Conservation (phyloP, 2,888 invertebrate genomes). For the Pseudococcus longispinus region DNA sequence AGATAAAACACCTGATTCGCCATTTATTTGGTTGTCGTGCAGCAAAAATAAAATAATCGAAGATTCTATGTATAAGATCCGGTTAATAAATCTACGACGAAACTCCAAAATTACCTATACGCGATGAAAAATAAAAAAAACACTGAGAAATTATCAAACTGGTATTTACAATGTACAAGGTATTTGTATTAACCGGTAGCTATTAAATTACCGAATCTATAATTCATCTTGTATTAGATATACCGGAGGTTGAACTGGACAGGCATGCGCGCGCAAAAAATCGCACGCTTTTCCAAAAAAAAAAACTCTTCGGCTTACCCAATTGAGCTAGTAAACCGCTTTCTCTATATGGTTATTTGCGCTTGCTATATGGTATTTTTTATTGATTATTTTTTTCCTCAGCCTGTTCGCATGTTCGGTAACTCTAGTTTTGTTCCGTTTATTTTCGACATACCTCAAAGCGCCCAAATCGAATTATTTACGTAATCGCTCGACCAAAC, state of each 20-base stretch:
- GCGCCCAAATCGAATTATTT: not conserved
- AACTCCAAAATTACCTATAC: not conserved
- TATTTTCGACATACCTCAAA: slow-evolving; percentile 44
- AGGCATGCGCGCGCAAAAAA: not conserved
- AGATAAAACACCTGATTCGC: not conserved
- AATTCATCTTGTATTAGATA: slow-evolving; percentile 8
- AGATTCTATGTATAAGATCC: not conserved
- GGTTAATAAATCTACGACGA: not conserved
- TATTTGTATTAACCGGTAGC: slow-evolving; percentile 5
- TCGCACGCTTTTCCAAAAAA: slow-evolving; percentile 19
- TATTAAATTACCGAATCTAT: slow-evolving; percentile 14
- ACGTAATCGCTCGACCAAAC: slow-evolving; percentile 2
- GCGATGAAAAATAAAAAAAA: not conserved
- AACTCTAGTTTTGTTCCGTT: slow-evolving; percentile 42
- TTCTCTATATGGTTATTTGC: slow-evolving; percentile 36
- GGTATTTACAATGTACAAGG: not conserved
- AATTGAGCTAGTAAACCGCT: not conserved
- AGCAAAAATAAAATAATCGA: not conserved
- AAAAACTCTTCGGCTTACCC: not conserved
- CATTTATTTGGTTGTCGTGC: not conserved
- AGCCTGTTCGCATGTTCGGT: not conserved
- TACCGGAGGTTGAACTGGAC: not conserved
- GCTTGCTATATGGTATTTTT: slow-evolving; percentile 2
- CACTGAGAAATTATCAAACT: slow-evolving; percentile 24
- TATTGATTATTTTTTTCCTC: slow-evolving; percentile 34